Conservation (phyloP, 1,140 invertebrate genomes). For the Drosophila saltans region DNA sequence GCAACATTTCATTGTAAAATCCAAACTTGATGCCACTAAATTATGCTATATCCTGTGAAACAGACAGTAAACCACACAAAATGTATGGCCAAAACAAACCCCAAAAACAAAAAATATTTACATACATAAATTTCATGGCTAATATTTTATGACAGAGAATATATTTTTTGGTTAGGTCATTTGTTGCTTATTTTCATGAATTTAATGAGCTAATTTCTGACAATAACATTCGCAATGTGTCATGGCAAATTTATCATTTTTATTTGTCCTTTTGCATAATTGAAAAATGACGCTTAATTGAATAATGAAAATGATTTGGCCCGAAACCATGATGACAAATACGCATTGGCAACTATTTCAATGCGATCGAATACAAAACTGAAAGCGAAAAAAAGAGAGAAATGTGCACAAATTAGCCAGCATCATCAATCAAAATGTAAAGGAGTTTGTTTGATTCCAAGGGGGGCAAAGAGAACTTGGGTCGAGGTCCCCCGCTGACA, state of each 20-base stretch:
- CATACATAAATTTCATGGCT: conserved; percentile 11
- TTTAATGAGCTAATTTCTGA: conserved; percentile 27
- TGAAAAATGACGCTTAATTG: conserved; percentile 14
- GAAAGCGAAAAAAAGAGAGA: conserved; percentile 8
- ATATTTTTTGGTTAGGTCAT: not conserved
- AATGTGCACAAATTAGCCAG: conserved; percentile 39
- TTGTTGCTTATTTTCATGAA: conserved; percentile 11
- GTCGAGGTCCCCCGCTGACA: conserved; percentile 22
- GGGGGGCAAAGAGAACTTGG: conserved; percentile 20
- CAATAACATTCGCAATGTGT: conserved; percentile 16
- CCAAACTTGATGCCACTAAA: conserved; percentile 7
- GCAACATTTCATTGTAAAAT: not conserved
- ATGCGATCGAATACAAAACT: not conserved
- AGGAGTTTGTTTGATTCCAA: not conserved
- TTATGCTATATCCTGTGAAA: conserved; percentile 18
- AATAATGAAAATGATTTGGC: conserved; percentile 5
- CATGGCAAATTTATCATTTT: not conserved
- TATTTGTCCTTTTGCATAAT: not conserved
- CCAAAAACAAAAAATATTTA: conserved; percentile 8
- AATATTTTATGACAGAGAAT: conserved; percentile 16
- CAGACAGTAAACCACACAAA: conserved; percentile 4
- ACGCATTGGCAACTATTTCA: not conserved
- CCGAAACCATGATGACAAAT: conserved; percentile 1
- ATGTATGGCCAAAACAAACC: conserved; percentile 6
- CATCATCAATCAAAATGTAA: conserved; percentile 53